Evolutionary conservation across 2,113 vertebrate species (phyloP), one percentile per base, ranked within the genome.

Genomic region (Burhinus oedicnemus): DNA sequence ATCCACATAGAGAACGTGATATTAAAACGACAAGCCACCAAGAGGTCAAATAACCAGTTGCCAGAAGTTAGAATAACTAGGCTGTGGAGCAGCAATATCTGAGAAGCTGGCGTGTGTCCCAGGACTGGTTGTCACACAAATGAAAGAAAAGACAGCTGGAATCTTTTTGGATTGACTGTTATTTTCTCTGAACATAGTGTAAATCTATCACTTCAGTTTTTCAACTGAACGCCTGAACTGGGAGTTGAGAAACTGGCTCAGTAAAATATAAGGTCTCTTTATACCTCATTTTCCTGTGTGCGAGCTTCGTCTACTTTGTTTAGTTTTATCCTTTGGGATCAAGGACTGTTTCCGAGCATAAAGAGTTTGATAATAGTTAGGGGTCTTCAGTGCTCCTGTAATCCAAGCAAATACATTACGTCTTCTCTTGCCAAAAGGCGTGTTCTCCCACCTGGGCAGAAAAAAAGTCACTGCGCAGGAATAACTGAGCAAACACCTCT

Each of bases 41-140:
- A 95, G 95, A 97, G 97, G 97, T 97, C 94, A 97, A 98, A 89
- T 93, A 97, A 97, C 96, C 95, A 96, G 87, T 88, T 98, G 91
- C 94, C 97, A 97, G 95, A 97, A 95, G 97, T 95, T 95, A 96
- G 95, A 96, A 95, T 93, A 96, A 97, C 95, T 92, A 89, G 85
- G 42, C 74, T 95, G 91, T 64, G 69, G 93, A 96, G 94, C 87
- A 97, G 93, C 95, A 93, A 76, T 96, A 89, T 96, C 84, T 95
- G 85, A 97, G 93, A 76, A 90, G 75, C 89, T 97, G 97, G 97
- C 96, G 11, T 69, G 34, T 83, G 86, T 98, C 97, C 97, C 97
- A 95, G 97, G 94, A 81, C 81, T 96, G 87, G 85, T 94, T 97
- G 84, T 96, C 89, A 95, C 83, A 92, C 64, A 90, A 96, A 60